Evolutionary conservation across 1,140 invertebrate genomes (phyloP), one percentile per base, ranked within the genome.

Genomic region (Pseudomyrmex flavicornis): DNA sequence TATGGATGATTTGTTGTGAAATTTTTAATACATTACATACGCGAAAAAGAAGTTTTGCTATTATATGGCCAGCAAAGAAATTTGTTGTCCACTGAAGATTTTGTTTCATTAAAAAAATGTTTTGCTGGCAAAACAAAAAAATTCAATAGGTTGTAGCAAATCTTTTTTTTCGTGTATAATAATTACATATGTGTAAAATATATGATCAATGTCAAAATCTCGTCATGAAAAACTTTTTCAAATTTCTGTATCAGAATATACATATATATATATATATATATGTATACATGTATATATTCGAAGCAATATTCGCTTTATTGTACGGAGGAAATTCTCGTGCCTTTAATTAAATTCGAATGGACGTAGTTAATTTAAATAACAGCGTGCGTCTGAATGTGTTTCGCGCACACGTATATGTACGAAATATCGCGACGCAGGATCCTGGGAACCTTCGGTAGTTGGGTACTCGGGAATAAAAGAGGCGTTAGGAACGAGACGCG

Each of bases 371-470:
- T 80, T 80, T 72, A 70, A 80, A 80, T 72, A 35, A 61, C 46
- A 72, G 56, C 46, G 65, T 17, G 75, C 54, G 35, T 77, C 15
- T 48, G 66, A 59, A 44, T 35, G 66, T 35, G 20, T 22, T 10
- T 10, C 66, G 56, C n/a, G 35, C 35, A 35, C 35, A 35, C 35
- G 5, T 35, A 35, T 35, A 35, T 35, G 8, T 66, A 66, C 50
- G 62, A 65, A 66, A 58, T 17, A 17, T 17, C 20, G 65, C 76
- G 63, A 69, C 65, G 65, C 76, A 56, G 26, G 74, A 59, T 35
- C 82, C 82, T 83, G 82, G 82, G 82, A 83, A 83, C 54, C 54
- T 76, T 44, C 20, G 17, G 74, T 68, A 22, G 74, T 56, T 68
- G 62, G 72, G 20, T 62, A 68, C 52, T n/a, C 82, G 46, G 56